Conservation (phyloP, 1,140 invertebrate species). For the Tetramorium alpestre region DNA sequence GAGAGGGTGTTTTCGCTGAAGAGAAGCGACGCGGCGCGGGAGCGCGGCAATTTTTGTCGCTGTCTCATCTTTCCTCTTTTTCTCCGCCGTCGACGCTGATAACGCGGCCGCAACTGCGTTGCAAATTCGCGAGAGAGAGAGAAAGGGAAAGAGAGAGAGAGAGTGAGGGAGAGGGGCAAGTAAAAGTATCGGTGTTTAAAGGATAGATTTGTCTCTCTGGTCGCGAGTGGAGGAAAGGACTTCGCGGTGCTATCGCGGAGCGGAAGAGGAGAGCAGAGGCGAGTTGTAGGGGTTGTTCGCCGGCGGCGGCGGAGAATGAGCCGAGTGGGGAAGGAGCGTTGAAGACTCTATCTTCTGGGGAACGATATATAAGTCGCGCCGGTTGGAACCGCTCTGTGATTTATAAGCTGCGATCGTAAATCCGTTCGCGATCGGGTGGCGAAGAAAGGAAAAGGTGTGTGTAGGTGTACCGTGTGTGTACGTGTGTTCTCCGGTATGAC, state of each 20-base stretch:
- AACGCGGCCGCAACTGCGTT: background rate
- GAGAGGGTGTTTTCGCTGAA: background rate
- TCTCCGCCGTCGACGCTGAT: too few relatives aligned
- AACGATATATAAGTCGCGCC: conserved; percentile 4
- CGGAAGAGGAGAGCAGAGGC: background rate
- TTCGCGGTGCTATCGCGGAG: background rate
- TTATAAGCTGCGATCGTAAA: conserved; percentile 38
- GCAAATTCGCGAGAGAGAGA: too few relatives aligned
- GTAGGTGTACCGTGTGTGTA: conserved; percentile 39
- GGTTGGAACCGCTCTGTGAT: conserved; percentile 26
- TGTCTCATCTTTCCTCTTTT: background rate
- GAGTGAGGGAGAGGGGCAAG: too few relatives aligned
- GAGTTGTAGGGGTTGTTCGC: background rate
- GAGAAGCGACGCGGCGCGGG: background rate
- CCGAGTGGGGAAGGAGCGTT: conserved; percentile 1
- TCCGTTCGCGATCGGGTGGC: background rate
- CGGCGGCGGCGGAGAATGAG: conserved; percentile 55
- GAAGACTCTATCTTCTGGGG: conserved; percentile 32
- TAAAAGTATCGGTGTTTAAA: background rate
- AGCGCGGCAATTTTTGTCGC: conserved; percentile 31
- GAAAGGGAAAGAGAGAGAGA: too few relatives aligned
- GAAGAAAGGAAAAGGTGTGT: background rate
- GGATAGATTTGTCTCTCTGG: background rate
- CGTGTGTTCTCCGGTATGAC: conserved; percentile 51
- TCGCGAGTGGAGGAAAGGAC: background rate